These are phyloP conservation scores for Drosophila aldrichi DNA, from an alignment of 2,888 invertebrate genomes.

Conservation along the genomic window DNA sequence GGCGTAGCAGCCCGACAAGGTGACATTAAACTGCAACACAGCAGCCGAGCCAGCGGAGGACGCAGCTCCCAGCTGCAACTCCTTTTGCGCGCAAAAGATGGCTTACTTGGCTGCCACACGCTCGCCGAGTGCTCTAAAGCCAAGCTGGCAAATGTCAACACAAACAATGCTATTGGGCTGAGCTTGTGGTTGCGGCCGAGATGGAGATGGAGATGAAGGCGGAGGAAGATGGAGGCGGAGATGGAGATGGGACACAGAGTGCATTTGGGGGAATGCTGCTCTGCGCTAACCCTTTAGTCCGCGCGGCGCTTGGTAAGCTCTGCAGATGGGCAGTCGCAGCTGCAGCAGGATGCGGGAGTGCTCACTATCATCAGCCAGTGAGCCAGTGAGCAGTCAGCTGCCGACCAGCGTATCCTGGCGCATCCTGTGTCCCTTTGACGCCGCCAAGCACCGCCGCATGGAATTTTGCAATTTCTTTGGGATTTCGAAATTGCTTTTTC, in stretches of 20 bases:
- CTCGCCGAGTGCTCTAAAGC: slow-evolving; percentile 46
- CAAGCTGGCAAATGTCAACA: slow-evolving; percentile 77
- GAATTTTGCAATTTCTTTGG: slow-evolving; percentile 82
- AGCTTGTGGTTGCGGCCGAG: slow-evolving; percentile 8
- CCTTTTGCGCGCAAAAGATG: slow-evolving; percentile 19
- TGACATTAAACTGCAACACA: slow-evolving; percentile 50
- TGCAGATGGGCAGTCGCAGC: slow-evolving; percentile 60
- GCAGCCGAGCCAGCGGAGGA: slow-evolving; percentile 10
- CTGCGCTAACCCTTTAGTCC: slow-evolving; percentile 61
- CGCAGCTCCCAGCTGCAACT: slow-evolving; percentile 10
- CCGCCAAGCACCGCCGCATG: slow-evolving; percentile 64
- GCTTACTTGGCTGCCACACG: slow-evolving; percentile 47
- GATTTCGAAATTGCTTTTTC: slow-evolving; percentile 82
- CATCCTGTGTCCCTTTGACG: slow-evolving; percentile 44
- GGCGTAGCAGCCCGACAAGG: slow-evolving; percentile 25
- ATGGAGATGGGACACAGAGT: not conserved
- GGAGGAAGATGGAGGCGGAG: not conserved
- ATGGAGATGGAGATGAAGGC: not conserved
- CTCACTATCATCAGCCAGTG: slow-evolving; percentile 53
- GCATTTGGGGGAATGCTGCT: slow-evolving; percentile 24
- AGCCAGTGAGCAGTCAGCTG: slow-evolving; percentile 34
- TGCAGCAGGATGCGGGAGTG: slow-evolving; percentile 46
- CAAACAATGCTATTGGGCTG: slow-evolving; percentile 61
- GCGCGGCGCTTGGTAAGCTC: slow-evolving; percentile 70
- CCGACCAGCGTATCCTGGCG: slow-evolving; percentile 29